Conservation (phyloP, 1,140 invertebrate species). For the Nymphalis io region DNA sequence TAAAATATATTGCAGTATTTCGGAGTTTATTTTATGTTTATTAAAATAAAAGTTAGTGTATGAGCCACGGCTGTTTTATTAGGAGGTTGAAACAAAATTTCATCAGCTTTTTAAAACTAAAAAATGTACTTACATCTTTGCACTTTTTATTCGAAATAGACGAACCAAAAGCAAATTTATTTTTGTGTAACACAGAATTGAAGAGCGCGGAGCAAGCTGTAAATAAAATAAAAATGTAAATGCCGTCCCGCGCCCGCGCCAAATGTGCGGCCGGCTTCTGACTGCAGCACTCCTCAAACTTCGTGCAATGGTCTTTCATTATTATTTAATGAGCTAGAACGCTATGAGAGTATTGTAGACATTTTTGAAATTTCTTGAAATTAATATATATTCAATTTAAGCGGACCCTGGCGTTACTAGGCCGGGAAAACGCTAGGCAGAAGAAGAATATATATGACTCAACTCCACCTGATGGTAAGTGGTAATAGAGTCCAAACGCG, state of each 20-base stretch:
- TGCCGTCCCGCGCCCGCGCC: conserved; percentile 47
- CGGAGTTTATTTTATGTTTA: background rate
- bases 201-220: conserved; percentile 46
- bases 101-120: conserved; percentile 31
- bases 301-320: conserved; percentile 2
- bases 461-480: too few relatives aligned
- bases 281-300: conserved; percentile 18
- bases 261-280: conserved; percentile 37
- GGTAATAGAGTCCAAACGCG: too few relatives aligned
- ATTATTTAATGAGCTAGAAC: conserved; percentile 3
- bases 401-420: too few relatives aligned
- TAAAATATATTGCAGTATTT: background rate
- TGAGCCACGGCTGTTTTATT: background rate
- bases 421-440: too few relatives aligned
- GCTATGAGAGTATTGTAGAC: too few relatives aligned
- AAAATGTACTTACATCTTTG: conserved; percentile 23
- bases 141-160: conserved; percentile 31
- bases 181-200: conserved; percentile 43
- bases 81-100: conserved; percentile 14
- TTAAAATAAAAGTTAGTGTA: background rate
- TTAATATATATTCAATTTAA: too few relatives aligned
- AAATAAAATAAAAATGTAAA: conserved; percentile 77
- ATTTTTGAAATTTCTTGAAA: too few relatives aligned
- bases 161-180: conserved; percentile 41
- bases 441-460: too few relatives aligned